phyloP scores from a whole-genome alignment of 2,888 invertebrate species.

The Barypeithes pellucidus region DNA sequence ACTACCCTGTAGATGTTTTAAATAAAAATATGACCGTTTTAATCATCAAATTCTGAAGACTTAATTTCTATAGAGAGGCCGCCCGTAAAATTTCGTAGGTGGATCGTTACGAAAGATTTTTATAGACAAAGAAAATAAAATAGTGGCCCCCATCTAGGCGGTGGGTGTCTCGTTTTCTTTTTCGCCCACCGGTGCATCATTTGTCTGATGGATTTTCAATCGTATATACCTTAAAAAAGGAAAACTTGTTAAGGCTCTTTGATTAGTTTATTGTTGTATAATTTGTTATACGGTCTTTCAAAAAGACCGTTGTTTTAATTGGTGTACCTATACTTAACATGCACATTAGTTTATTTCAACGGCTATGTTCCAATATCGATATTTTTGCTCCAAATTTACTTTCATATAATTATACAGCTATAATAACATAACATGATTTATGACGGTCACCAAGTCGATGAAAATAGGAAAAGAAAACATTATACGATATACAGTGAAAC shows the following conservation, averaged over 20 bases:
- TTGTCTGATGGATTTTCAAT: conserved; percentile 41
- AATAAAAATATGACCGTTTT: neutral
- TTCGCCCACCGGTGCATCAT: conserved; percentile 41
- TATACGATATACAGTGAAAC: too few relatives aligned
- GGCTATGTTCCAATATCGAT: too few relatives aligned
- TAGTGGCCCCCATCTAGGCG: conserved; percentile 53
- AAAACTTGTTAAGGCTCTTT: conserved; percentile 10
- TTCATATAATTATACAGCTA: too few relatives aligned
- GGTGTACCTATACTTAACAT: neutral
- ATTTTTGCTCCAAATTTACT: too few relatives aligned
- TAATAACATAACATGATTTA: too few relatives aligned
- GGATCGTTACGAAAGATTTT: conserved; percentile 50
- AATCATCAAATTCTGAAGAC: conserved; percentile 11
- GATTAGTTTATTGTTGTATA: conserved; percentile 19
- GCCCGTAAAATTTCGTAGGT: conserved; percentile 47
- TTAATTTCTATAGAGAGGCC: conserved; percentile 15
- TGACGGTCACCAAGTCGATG: too few relatives aligned
- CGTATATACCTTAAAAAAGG: conserved; percentile 18
- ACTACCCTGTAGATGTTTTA: too few relatives aligned
- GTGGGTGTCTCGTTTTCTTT: conserved; percentile 52
- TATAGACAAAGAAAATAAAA: conserved; percentile 55
- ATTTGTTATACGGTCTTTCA: neutral
- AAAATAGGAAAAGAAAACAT: too few relatives aligned
- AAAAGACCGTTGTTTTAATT: neutral
- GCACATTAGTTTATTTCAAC: neutral